phyloP scores from a whole-genome alignment of 1,140 invertebrate species.

The Phymorhynchus buccinoides region DNA sequence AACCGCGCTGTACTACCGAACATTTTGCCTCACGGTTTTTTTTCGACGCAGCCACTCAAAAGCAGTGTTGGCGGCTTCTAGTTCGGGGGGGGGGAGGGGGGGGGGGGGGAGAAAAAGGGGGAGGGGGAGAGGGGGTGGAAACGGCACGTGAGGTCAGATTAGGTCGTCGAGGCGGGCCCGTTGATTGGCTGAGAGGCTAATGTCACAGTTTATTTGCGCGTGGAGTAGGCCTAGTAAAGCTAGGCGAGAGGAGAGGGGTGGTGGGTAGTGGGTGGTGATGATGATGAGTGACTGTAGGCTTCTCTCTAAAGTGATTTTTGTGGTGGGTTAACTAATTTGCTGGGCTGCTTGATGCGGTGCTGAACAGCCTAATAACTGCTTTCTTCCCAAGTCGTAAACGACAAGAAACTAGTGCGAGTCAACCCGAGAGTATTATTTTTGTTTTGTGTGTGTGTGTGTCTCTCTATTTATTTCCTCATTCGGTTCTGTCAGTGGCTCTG shows the following conservation, averaged over 20 bases:
- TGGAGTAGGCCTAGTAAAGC: constrained; percentile 3
- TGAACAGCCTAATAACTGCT: constrained; percentile 27
- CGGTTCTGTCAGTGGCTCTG: too few species aligned
- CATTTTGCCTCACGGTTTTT: background rate
- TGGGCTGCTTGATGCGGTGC: constrained; percentile 31
- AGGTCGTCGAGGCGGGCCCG: constrained; percentile 19
- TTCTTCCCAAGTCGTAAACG: background rate
- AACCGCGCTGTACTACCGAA: background rate
- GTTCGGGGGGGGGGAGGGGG: background rate
- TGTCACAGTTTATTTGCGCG: constrained; percentile 30
- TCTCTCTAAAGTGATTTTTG: constrained; percentile 37
- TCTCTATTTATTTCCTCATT: too few species aligned
- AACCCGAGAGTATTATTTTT: too few species aligned
- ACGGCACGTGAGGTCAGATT: constrained; percentile 15
- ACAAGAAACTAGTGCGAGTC: too few species aligned
- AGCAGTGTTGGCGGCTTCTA: too few species aligned
- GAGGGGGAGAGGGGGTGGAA: background rate
- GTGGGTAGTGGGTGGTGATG: background rate
- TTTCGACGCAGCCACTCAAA: background rate
- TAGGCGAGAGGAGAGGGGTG: constrained; percentile 7
- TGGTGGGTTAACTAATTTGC: constrained; percentile 32
- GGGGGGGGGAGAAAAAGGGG: background rate
- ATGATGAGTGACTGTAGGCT: constrained; percentile 3
- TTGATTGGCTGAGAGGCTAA: constrained; percentile 26
- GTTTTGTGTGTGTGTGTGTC: too few species aligned